Conservation (phyloP, 2,113 vertebrate genomes). For the Campylorhamphus procurvoides region DNA sequence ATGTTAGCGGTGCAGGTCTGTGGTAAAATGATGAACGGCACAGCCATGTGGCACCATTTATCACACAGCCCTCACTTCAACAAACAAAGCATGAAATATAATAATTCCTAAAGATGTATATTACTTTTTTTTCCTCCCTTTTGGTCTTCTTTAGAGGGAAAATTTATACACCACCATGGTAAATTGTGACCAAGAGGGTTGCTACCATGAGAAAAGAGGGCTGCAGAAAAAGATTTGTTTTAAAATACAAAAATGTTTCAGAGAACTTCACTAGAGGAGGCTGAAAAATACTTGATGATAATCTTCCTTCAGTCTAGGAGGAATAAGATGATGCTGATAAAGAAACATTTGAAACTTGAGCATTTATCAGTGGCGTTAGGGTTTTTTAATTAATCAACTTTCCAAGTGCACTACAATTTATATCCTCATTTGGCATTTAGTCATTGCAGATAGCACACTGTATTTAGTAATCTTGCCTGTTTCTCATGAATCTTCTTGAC, state of each 20-base stretch:
- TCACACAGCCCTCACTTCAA: neutral
- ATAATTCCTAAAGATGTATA: neutral
- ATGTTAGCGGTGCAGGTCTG: neutral
- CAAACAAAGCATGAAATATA: neutral
- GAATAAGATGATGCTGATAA: neutral
- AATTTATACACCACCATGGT: neutral
- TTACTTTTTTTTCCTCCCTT: neutral
- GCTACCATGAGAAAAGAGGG: neutral
- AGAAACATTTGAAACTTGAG: neutral
- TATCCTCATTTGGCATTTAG: constrained; percentile 9
- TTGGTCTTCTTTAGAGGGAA: neutral
- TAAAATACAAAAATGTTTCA: neutral
- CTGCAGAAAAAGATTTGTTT: neutral
- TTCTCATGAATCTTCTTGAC: constrained; percentile 34
- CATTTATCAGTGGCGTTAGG: neutral
- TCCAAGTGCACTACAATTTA: neutral
- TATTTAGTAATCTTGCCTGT: constrained; percentile 1
- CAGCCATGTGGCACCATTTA: neutral
- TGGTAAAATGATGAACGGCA: constrained; percentile 5
- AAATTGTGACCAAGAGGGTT: neutral
- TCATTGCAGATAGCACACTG: constrained; percentile 3
- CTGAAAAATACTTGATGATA: neutral
- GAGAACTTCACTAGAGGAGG: neutral
- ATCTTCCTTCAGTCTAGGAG: neutral
- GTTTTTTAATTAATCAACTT: constrained; percentile 32